Conservation (phyloP, 2,797 vertebrate genomes). For the Aeoliscus strigatus region DNA sequence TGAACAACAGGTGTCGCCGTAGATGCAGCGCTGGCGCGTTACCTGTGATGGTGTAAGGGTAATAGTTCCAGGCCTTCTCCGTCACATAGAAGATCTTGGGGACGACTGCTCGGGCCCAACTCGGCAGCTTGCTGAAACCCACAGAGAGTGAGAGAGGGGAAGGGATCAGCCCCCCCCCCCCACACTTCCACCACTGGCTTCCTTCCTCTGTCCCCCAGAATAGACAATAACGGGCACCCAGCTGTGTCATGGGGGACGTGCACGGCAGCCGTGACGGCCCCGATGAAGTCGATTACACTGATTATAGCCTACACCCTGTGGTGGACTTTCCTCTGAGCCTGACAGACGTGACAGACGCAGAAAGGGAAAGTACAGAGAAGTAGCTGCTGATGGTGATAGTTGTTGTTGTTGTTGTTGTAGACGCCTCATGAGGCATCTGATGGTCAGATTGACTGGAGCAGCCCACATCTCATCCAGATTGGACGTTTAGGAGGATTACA, state of each 20-base stretch:
- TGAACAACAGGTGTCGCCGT: too few relatives aligned
- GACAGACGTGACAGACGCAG: constrained; percentile 9
- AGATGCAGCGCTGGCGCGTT: constrained; percentile 10
- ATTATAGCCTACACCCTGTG: constrained; percentile 37
- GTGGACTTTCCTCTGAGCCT: constrained; percentile 16
- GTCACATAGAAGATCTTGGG: constrained; percentile 98
- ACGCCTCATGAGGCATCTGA: constrained; percentile 12
- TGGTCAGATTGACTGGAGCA: too few relatives aligned
- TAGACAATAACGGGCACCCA: constrained; percentile 26
- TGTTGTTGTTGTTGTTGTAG: background rate
- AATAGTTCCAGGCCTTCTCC: constrained; percentile 99
- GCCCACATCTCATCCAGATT: too few relatives aligned
- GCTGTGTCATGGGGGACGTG: constrained; percentile 24
- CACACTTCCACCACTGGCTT: background rate
- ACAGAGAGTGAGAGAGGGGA: too few relatives aligned
- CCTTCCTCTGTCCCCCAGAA: background rate
- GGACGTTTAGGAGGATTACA: too few relatives aligned
- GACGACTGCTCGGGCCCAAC: constrained; percentile 95
- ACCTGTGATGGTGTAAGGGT: constrained; percentile 98
- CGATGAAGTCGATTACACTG: constrained; percentile 38
- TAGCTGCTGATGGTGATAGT: constrained; percentile 2
- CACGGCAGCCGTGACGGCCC: constrained; percentile 19
- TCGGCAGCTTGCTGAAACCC: constrained; percentile 91
- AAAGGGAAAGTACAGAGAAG: constrained; percentile 13
- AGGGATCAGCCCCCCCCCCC: constrained; percentile 1